Conservation (phyloP, 2,113 vertebrate species). For the Sebastes schlegelii region DNA sequence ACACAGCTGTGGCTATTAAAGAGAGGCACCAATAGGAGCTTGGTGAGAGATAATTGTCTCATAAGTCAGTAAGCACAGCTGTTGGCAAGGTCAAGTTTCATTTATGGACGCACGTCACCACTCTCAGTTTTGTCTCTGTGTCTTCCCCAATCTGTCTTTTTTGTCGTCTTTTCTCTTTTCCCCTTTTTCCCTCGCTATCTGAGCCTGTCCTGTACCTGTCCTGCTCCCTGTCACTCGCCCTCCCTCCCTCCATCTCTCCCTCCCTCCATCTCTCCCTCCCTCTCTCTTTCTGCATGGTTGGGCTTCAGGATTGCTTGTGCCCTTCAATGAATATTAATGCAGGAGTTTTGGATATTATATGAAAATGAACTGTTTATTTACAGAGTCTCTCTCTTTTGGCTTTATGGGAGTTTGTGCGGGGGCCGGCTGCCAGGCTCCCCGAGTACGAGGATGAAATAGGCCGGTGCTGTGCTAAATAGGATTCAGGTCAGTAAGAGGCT, state of each 20-base stretch:
- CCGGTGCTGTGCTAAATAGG: conserved; percentile 44
- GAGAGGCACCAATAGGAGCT: conserved; percentile 63
- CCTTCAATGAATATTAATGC: conserved; percentile 82
- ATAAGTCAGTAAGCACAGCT: conserved; percentile 85
- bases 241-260: neutral
- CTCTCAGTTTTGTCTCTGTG: conserved; percentile 49
- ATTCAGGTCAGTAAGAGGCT: conserved; percentile 61
- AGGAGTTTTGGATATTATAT: conserved; percentile 73
- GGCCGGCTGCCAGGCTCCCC: conserved; percentile 32
- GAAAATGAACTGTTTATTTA: conserved; percentile 81
- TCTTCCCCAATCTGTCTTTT: conserved; percentile 38
- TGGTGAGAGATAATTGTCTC: conserved; percentile 81
- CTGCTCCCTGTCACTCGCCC: conserved; percentile 48
- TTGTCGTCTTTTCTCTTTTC: neutral
- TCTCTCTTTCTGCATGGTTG: conserved; percentile 75
- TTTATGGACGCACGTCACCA: conserved; percentile 65
- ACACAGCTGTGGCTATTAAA: conserved; percentile 72
- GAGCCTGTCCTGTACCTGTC: conserved; percentile 58
- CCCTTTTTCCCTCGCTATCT: conserved; percentile 9
- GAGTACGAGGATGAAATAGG: conserved; percentile 50
- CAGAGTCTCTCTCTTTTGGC: conserved; percentile 44
- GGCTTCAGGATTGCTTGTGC: conserved; percentile 65
- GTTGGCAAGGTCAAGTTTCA: conserved; percentile 83
- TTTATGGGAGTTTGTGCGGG: conserved; percentile 25
- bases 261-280: conserved; percentile 1